These are phyloP conservation scores for Barnardius zonarius DNA, from an alignment of 2,113 vertebrate species.

Conservation along the genomic window DNA sequence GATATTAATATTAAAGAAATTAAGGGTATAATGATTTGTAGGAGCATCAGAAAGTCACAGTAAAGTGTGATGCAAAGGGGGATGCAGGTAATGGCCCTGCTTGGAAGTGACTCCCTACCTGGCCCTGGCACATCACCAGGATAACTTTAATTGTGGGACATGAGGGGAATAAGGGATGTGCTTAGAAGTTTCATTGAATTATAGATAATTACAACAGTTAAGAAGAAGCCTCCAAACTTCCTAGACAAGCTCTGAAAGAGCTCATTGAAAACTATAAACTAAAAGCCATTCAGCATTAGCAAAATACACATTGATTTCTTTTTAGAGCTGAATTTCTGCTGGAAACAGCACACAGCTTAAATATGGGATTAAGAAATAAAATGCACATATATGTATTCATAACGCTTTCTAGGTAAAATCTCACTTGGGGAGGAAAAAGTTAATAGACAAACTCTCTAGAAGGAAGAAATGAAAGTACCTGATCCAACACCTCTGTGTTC, in stretches of 20 bases:
- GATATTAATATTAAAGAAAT: not conserved
- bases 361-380: not conserved
- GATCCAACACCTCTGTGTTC: not conserved
- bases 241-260: not conserved
- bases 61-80: not conserved
- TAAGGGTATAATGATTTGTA: not conserved
- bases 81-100: not conserved
- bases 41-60: not conserved
- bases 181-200: not conserved
- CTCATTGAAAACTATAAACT: not conserved
- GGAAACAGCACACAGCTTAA: not conserved
- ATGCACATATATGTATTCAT: not conserved
- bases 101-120: not conserved
- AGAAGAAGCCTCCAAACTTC: not conserved
- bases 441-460: rapidly evolving
- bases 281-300: not conserved
- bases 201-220: not conserved
- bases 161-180: not conserved
- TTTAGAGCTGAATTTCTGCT: not conserved
- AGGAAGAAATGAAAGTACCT: not conserved
- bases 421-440: not conserved
- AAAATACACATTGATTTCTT: not conserved
- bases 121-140: not conserved
- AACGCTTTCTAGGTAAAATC: not conserved
- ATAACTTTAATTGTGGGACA: not conserved